Percentiles rank a stretch among this genome's conserved stretches.
phyloP scores from a whole-genome alignment of 1,140 invertebrate genomes.

The Ctenoplectra terminalis region DNA sequence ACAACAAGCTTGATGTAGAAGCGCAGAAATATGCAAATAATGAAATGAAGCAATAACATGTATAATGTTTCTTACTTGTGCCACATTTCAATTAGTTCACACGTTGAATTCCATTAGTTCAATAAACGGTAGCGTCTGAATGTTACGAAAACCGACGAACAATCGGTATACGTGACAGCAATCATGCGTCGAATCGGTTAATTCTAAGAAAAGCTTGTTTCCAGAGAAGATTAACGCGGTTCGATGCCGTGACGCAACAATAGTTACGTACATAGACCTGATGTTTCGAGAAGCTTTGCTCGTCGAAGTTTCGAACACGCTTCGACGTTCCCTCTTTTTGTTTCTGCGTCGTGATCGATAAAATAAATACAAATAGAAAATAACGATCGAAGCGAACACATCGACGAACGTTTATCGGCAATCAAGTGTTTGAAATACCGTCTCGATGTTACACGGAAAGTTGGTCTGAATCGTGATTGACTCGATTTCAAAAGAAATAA shows the following conservation, averaged over 20 bases:
- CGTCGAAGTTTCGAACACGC: background rate
- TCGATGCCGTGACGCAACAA: constrained; percentile 38
- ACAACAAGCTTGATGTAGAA: background rate
- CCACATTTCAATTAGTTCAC: no score
- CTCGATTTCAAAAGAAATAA: background rate
- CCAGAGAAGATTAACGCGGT: constrained; percentile 42
- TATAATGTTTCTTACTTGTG: background rate
- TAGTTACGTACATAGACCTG: constrained; percentile 14
- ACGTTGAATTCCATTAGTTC: background rate
- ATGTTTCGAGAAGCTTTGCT: constrained; percentile 10
- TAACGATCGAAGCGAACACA: background rate
- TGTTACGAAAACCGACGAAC: background rate
- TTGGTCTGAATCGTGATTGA: background rate
- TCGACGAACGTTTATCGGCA: no score
- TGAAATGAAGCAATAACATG: no score
- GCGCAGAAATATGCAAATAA: no score
- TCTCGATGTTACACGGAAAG: background rate
- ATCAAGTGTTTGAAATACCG: no score
- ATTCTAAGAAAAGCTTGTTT: constrained; percentile 36
- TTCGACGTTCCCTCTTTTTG: background rate
- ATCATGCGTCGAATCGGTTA: background rate
- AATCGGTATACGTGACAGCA: background rate
- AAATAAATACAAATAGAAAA: background rate
- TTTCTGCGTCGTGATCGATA: background rate
- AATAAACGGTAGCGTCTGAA: background rate